Evolutionary conservation across 1,140 invertebrate genomes (phyloP), one percentile per base, ranked within the genome.

Genomic region (Orchesella cincta): DNA sequence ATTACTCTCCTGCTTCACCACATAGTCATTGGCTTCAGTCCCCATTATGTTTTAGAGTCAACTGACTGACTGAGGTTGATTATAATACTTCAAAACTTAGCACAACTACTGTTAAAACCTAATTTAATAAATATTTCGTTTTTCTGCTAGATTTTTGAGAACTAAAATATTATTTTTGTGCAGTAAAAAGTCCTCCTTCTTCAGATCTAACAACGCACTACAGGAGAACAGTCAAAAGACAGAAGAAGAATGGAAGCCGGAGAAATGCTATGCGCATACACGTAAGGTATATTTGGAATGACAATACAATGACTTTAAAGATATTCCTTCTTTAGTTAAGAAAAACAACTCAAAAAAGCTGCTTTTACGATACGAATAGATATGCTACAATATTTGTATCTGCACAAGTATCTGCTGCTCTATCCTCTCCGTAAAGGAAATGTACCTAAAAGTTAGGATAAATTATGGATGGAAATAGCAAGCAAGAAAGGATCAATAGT

Each of bases 1-100:
- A 33, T 76, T 75, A 33, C 70, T 51, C 51, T 76, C 78, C 74
- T 79, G 70, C 36, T 79, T 79, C 36, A 36, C 71, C 14, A 39
- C 76, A 71, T 79, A 73, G 46, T 79, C 70, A 34, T 79, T 71
- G 33, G 72, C 71, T 57, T 79, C 73, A 20, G 39, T 74, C 29
- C 76, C 76, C 76, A 77, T 77, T 16, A 28, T 77, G 5, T 67
- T 26, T 57, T 57, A 14, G 8, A 14, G 3, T 57, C 26, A 5
- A n/a, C n/a, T n/a, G n/a, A n/a, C 39, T 46, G 54, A 57, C 54
- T n/a, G n/a, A n/a, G n/a, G n/a, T n/a, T n/a, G n/a, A 57, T 18
- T 57, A 57, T 57, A 12, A 46, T 20, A 46, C 12, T 57, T 57
- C 26, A 57, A n/a, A 16, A 16, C 54, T 57, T 57, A n/a, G n/a